Conservation (phyloP, 2,113 vertebrate genomes). For the Kobus ellipsiprymnus region DNA sequence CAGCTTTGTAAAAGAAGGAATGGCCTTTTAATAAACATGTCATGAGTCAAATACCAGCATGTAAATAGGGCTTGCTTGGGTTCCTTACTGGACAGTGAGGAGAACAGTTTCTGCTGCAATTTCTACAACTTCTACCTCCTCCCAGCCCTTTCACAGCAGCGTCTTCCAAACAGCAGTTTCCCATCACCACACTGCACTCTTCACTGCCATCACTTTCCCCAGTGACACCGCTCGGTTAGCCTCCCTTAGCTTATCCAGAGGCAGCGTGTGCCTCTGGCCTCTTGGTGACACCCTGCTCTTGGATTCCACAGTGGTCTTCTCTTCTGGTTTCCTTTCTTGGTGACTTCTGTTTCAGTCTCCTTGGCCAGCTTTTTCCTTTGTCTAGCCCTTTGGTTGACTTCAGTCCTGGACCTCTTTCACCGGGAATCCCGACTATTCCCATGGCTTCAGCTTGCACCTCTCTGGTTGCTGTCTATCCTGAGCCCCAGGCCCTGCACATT, state of each 20-base stretch:
- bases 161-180: background rate
- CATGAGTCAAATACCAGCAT: background rate
- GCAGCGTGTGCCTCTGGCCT: too few relatives aligned
- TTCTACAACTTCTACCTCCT: background rate
- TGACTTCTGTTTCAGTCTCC: background rate
- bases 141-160: background rate
- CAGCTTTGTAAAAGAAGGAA: background rate
- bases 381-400: background rate
- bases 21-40: background rate
- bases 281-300: background rate
- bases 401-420: background rate
- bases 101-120: background rate
- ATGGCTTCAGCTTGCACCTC: background rate
- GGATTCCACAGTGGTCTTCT: background rate
- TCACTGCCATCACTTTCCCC: background rate
- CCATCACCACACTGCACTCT: accelerated
- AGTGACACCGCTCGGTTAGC: background rate
- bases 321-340: background rate
- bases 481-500: background rate
- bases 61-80: background rate
- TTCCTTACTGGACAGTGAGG: background rate
- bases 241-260: background rate
- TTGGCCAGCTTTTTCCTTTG: background rate
- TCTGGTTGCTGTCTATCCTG: background rate
- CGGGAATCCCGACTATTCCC: accelerated